phyloP scores from a whole-genome alignment of 2,113 vertebrate species.

The Bubo bubo region DNA sequence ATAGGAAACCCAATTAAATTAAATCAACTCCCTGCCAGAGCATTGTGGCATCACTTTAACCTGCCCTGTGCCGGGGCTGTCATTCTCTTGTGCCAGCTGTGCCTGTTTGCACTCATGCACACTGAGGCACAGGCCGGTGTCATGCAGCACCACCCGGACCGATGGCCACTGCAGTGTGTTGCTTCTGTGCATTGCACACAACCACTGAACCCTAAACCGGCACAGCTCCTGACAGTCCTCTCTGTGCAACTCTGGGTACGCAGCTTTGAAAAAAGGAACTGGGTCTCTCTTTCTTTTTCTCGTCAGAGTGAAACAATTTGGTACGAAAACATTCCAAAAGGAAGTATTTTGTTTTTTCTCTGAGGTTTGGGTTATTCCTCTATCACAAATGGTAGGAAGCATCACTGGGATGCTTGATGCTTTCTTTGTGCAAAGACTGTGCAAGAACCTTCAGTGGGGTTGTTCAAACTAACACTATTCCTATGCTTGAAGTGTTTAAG shows the following conservation, averaged over 20 bases:
- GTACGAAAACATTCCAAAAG: background rate
- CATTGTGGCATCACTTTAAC: too few species aligned
- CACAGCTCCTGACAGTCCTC: background rate
- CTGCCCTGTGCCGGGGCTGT: background rate
- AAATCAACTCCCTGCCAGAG: too few species aligned
- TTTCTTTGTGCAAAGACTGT: background rate
- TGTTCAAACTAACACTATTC: background rate
- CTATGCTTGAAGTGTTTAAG: background rate
- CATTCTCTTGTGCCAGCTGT: background rate
- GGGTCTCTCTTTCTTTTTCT: background rate
- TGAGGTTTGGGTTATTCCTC: background rate
- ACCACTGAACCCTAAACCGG: background rate
- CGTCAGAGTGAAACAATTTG: background rate
- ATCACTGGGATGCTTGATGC: background rate
- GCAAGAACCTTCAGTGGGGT: background rate
- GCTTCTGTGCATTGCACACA: background rate
- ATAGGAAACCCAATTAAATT: background rate
- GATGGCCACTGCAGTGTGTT: fast-evolving
- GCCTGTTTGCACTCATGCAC: background rate
- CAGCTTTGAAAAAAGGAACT: background rate
- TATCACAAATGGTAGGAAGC: background rate
- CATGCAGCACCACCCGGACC: fast-evolving
- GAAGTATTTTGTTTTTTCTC: background rate
- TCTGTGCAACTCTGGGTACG: background rate
- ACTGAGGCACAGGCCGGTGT: background rate